These are phyloP conservation scores for Clunio marinus DNA, from an alignment of 2,888 invertebrate species.

Conservation along the genomic window DNA sequence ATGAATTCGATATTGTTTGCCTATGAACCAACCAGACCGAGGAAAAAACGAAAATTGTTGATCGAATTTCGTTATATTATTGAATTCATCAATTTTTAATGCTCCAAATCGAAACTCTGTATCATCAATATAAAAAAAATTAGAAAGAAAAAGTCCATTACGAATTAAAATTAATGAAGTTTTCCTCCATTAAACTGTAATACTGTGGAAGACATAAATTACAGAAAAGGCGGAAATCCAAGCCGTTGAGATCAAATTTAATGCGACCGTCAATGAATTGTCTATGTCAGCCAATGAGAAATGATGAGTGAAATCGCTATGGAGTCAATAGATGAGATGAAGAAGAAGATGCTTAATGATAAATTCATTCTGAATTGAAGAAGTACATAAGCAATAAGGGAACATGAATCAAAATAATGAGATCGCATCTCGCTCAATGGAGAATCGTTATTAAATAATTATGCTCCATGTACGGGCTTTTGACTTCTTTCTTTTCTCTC, in stretches of 20 bases:
- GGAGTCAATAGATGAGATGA: too few species aligned
- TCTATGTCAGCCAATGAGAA: not conserved
- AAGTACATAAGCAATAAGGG: too few species aligned
- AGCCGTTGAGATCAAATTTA: too few species aligned
- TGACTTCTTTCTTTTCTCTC: not conserved
- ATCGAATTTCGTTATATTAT: constrained; percentile 7
- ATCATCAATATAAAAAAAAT: not conserved
- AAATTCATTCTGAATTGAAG: not conserved
- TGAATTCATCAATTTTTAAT: constrained; percentile 29
- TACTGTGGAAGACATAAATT: too few species aligned
- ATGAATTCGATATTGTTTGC: constrained; percentile 36
- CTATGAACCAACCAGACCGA: constrained; percentile 21
- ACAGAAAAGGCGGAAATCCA: not conserved
- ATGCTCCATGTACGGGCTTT: constrained; percentile 17
- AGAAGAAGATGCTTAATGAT: not conserved
- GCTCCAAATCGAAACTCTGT: not conserved
- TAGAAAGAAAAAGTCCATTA: constrained; percentile 24
- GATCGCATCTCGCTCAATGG: constrained; percentile 2
- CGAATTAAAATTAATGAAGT: constrained; percentile 34
- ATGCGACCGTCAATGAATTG: too few species aligned
- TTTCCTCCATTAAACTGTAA: constrained; percentile 7
- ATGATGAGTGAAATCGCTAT: not conserved
- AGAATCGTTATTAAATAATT: constrained; percentile 21
- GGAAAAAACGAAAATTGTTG: constrained; percentile 5
- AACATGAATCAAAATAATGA: not conserved